Evolutionary conservation across 2,113 vertebrate species (phyloP).

Genomic region (Anarhynchus alexandrinus): DNA sequence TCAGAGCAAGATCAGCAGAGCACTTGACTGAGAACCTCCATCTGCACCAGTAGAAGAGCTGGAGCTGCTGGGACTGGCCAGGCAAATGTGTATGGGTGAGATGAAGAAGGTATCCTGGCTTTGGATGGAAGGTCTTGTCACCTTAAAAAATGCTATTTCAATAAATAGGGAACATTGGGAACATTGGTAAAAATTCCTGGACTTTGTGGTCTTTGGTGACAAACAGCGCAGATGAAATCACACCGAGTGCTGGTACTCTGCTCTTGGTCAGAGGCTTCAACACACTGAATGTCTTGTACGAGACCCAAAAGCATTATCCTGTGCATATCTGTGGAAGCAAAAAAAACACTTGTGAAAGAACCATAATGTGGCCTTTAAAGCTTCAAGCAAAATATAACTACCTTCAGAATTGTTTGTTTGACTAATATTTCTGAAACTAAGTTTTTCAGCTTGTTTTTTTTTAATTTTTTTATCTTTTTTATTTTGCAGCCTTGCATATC

Average conservation of each 20-base stretch:
- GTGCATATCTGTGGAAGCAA: neutral
- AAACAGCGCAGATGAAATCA: neutral
- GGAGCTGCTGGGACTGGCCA: neutral
- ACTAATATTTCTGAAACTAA: neutral
- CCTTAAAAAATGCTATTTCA: neutral
- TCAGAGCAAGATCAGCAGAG: neutral
- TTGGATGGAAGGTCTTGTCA: neutral
- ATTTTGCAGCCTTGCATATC: neutral
- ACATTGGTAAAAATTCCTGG: neutral
- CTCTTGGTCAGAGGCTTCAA: neutral
- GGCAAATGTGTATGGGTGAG: neutral
- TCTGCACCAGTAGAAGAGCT: neutral
- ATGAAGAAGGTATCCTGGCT: neutral
- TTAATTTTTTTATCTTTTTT: neutral
- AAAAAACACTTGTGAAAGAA: neutral
- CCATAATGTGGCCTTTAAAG: neutral
- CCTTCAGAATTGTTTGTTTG: neutral
- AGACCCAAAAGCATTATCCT: neutral
- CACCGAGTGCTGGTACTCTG: fast-evolving
- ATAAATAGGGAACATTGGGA: neutral
- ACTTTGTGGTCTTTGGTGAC: neutral
- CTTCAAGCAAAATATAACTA: neutral
- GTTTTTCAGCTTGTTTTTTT: neutral
- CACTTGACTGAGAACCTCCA: neutral
- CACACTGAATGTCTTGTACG: neutral